Base-by-base conservation (phyloP, 1,140 invertebrate species). In the Hylaeus volcanicus region DNA sequence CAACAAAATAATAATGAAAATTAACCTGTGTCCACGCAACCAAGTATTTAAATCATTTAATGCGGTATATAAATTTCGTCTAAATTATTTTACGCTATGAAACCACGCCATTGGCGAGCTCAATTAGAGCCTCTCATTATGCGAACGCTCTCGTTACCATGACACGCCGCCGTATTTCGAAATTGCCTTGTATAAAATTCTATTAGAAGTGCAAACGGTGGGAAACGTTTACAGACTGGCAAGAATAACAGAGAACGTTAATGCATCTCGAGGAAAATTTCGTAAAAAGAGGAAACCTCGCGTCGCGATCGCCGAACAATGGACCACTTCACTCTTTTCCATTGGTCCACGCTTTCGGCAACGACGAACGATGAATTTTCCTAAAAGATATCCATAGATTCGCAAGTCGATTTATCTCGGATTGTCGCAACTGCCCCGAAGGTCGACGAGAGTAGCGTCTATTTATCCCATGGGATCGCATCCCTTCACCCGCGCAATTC, bases 381-480 rank as follows among this genome's bases (percentile, higher is more conserved):
- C n/a, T 56, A 65, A 73, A 56, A 65, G 51, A 79, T 73, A 73
- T 51, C 51, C 14, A 65, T 41, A 43, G 70, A 37, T 79, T 64
- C 69, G 55, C 55, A 51, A 74, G 74, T 66, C 72, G 71, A 65
- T 85, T 86, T 86, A 85, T 85, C 71, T 78, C 37, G 74, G 56
- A 71, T 68, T 48, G 60, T 66, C 71, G 71, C 66, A 84, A 75
- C 71, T 63, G 51, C 63, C 41, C n/a, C 51, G 60, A 78, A 71
- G 79, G 79, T 85, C 84, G 76, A 66, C 70, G 26, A 39, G 11
- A 79, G 53, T 68, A 75, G 51, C 55, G 76, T 85, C 74, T 85
- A 85, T 82, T 81, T 85, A 81, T 78, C 84, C 79, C 83, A 82
- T n/a, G 84, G 83, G 79, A 86, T 82, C 71, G 70, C 65, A 71